Percentiles rank a stretch among this genome's conserved stretches.
Evolutionary conservation across 2,113 vertebrate genomes (phyloP).

Genomic region (Pipa parva): DNA sequence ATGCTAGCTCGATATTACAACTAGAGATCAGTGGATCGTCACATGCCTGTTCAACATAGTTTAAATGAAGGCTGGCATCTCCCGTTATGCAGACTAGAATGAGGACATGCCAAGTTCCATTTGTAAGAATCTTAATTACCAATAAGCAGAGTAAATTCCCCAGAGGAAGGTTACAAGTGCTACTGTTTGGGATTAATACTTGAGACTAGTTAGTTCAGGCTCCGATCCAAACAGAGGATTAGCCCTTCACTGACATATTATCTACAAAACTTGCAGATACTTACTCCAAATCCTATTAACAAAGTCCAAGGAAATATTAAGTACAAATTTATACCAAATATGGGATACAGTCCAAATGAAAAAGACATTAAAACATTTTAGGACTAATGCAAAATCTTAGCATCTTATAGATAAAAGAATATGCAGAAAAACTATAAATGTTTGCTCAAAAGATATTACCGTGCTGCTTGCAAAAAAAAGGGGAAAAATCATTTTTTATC

Average conservation of each 20-base stretch:
- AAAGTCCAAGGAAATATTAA: conserved; percentile 58
- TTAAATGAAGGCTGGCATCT: conserved; percentile 52
- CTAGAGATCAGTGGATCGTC: conserved; percentile 63
- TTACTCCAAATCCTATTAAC: conserved; percentile 62
- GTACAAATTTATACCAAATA: conserved; percentile 63
- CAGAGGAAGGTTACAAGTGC: conserved; percentile 60
- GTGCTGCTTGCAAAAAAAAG: too few relatives aligned
- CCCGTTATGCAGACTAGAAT: conserved; percentile 56
- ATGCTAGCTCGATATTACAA: conserved; percentile 67
- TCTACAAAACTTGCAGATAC: conserved; percentile 60
- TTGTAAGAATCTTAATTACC: conserved; percentile 67
- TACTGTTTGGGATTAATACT: conserved; percentile 63
- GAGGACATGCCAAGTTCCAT: conserved; percentile 53
- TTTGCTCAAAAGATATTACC: too few relatives aligned
- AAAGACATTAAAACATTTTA: conserved; percentile 59
- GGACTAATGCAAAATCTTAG: background rate
- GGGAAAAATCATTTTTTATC: too few relatives aligned
- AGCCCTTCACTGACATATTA: conserved; percentile 50
- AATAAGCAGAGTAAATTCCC: conserved; percentile 55
- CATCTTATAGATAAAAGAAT: background rate
- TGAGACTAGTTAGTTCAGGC: conserved; percentile 49
- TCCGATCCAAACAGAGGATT: conserved; percentile 45
- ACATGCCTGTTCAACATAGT: conserved; percentile 59
- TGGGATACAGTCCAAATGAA: conserved; percentile 63
- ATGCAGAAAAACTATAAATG: background rate